Evolutionary conservation across 2,113 vertebrate species (phyloP).

Genomic region (Anarhynchus alexandrinus): DNA sequence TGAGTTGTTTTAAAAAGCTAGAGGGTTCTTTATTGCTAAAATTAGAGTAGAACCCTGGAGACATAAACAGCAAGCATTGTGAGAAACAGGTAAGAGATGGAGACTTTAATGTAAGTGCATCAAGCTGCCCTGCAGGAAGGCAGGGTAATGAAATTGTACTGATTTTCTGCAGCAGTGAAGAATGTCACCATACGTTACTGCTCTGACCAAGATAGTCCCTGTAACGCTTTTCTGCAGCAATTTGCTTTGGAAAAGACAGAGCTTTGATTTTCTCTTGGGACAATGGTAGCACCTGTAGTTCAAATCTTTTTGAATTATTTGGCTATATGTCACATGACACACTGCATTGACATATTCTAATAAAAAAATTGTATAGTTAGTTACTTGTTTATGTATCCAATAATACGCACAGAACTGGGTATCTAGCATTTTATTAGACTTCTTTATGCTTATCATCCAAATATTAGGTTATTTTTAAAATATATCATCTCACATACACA

Average conservation of each 20-base stretch:
- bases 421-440: neutral
- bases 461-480: neutral
- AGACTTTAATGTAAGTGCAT: neutral
- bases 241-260: neutral
- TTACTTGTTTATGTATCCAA: neutral
- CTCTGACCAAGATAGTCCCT: neutral
- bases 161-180: conserved; percentile 32
- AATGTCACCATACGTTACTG: neutral
- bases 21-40: neutral
- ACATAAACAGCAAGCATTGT: neutral
- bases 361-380: neutral
- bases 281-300: neutral
- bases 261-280: conserved; percentile 4
- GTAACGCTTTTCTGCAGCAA: neutral
- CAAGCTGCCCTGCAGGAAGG: conserved; percentile 17
- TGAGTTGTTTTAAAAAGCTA: neutral
- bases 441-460: neutral
- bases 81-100: conserved; percentile 14
- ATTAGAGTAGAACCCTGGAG: conserved; percentile 14
- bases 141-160: conserved; percentile 32
- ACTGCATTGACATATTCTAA: neutral
- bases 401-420: neutral
- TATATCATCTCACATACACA: accelerated
- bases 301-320: neutral
- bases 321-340: neutral